Percentiles rank a stretch among this genome's conserved stretches.
Evolutionary conservation across 1,140 invertebrate genomes (phyloP).

Genomic region (Drosophila azteca): DNA sequence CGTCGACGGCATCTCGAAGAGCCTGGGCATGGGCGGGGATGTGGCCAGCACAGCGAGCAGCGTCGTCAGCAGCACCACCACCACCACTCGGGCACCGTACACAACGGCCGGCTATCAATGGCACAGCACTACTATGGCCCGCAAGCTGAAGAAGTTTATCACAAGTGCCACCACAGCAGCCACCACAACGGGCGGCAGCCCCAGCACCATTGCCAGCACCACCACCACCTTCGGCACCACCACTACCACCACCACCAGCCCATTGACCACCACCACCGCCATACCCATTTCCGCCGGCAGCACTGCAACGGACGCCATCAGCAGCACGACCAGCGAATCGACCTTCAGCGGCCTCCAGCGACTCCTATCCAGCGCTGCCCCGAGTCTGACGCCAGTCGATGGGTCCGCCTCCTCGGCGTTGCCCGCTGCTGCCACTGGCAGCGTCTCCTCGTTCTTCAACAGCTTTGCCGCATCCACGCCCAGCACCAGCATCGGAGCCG

Average conservation of each 20-base stretch:
- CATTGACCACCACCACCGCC: conserved; percentile 26
- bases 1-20: conserved; percentile 77
- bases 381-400: conserved; percentile 62
- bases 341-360: conserved; percentile 68
- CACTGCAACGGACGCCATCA: conserved; percentile 54
- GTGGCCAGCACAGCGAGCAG: conserved; percentile 82
- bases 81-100: conserved; percentile 84
- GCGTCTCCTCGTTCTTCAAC: conserved; percentile 12
- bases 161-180: conserved; percentile 85
- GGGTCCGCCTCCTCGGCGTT: conserved; percentile 46
- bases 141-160: conserved; percentile 84
- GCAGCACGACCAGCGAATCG: conserved; percentile 56
- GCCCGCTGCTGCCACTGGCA: conserved; percentile 23
- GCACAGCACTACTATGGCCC: conserved; percentile 83
- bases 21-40: conserved; percentile 72
- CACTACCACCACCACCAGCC: conserved; percentile 24
- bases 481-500: conserved; percentile 59
- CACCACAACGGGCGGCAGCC: conserved; percentile 84
- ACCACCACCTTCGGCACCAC: conserved; percentile 27
- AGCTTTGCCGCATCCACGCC: conserved; percentile 49
- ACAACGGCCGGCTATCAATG: conserved; percentile 77
- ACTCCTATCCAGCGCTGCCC: conserved; percentile 64
- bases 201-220: conserved; percentile 82
- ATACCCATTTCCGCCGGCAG: conserved; percentile 49
- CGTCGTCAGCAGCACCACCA: conserved; percentile 84